Evolutionary conservation across 37 sponge, comb jelly and placozoan genomes (phyloP), one percentile per base, ranked within the genome.

Genomic region (Ianthella basta): DNA sequence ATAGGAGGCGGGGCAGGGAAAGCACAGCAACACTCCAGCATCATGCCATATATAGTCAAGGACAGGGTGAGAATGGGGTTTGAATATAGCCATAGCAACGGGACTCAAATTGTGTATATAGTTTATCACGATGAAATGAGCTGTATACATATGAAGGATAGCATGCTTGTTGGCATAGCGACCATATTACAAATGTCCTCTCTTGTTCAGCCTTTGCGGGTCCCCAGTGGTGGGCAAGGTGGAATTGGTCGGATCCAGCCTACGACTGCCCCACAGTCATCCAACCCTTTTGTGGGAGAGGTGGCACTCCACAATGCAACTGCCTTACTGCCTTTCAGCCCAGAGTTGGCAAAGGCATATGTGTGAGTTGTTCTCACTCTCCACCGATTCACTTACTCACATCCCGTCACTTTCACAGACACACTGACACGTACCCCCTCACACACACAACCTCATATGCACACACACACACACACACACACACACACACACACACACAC

Each of bases 331-430:
- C 94, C 94, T 44, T 55, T 93, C 32, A 63, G 81, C 82, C 63
- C 56, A 15, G 80, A 88, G 29, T 72, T 93, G 38, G 94, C 94
- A 14, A 85, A 87, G 72, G 37, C 56, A 0, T 93, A 90, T 83
- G 82, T 81, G 94, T 90, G 83, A 27, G 60, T 36, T 2, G 25
- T 38, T 19, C 19, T 19, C 29, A 35, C 54, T 83, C 20, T 15
- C 36, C 32, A 27, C 16, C 34, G n/a, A n/a, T 60, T 54, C 15
- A n/a, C 40, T 35, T 12, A 29, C 41, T 35, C 32, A 39, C 38
- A 64, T 38, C 10, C 79, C 13, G 53, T 38, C 79, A 78, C 79
- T 5, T 54, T 5, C 79, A 39, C 53, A 39, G 53, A 78, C 79
- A 78, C 79, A 78, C 56, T 38, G 53, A 78, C 79, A 78, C 79